phyloP scores from a whole-genome alignment of 1,140 invertebrate genomes.

The Copidosoma floridanum region DNA sequence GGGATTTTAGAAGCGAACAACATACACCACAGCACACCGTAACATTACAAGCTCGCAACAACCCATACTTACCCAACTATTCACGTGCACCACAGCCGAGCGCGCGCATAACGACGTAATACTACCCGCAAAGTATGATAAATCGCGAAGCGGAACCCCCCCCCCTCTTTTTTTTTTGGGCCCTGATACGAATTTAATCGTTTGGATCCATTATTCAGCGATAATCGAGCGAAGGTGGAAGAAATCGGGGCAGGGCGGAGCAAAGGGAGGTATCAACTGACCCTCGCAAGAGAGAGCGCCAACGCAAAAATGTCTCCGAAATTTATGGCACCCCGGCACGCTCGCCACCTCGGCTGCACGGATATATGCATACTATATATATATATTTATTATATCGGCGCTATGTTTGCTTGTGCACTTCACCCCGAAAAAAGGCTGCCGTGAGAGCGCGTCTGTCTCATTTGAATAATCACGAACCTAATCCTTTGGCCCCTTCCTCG shows the following conservation, averaged over 20 bases:
- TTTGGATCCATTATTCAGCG: slow-evolving; percentile 26
- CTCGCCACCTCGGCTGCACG: slow-evolving; percentile 20
- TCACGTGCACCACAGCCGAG: no score
- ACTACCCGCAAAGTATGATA: slow-evolving; percentile 20
- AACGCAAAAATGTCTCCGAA: slow-evolving; percentile 19
- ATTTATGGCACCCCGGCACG: slow-evolving; percentile 12
- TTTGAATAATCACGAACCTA: slow-evolving; percentile 17
- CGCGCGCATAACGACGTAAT: slow-evolving; percentile 21
- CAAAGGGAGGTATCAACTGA: not conserved
- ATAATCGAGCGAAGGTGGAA: slow-evolving; percentile 14
- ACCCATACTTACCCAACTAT: no score
- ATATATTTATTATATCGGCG: slow-evolving; percentile 24
- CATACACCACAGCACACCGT: no score
- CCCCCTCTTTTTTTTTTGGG: no score
- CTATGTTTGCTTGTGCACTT: no score
- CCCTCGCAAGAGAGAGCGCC: not conserved
- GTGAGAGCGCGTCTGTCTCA: slow-evolving; percentile 3
- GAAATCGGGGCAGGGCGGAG: not conserved
- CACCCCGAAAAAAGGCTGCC: no score
- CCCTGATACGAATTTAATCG: slow-evolving; percentile 20
- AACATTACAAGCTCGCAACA: no score
- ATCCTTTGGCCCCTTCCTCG: no score
- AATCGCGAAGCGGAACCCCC: slow-evolving; percentile 10
- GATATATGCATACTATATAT: no score
- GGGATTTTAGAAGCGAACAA: no score